Percentiles rank a stretch among this genome's conserved stretches.
These are phyloP conservation scores for Oryzias woworae DNA, from an alignment of 2,113 vertebrate species.

Conservation along the genomic window DNA sequence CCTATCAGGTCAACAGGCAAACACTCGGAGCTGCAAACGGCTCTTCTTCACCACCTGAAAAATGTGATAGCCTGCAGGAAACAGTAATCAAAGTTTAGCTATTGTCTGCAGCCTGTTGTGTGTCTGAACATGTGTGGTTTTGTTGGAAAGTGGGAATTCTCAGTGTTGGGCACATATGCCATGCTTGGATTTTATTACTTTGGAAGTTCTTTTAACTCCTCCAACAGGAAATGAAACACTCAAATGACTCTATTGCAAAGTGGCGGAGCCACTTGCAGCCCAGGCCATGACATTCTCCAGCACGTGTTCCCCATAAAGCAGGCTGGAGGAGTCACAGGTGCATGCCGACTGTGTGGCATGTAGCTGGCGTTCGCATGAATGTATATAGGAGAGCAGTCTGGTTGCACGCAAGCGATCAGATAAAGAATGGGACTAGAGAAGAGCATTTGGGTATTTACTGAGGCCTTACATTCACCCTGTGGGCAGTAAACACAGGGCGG, in stretches of 20 bases:
- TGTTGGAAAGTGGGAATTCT: conserved; percentile 33
- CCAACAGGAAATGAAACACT: conserved; percentile 82
- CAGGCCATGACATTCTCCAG: conserved; percentile 52
- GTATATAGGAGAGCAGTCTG: conserved; percentile 15
- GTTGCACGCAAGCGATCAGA: conserved; percentile 20
- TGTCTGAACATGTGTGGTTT: conserved; percentile 4
- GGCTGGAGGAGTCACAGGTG: conserved; percentile 66
- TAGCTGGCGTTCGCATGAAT: conserved; percentile 31
- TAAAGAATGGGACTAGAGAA: conserved; percentile 23
- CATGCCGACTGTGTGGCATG: conserved; percentile 38
- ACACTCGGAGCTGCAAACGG: conserved; percentile 21
- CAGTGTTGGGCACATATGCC: conserved; percentile 47
- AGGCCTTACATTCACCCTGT: conserved; percentile 37
- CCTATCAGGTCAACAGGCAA: conserved; percentile 25
- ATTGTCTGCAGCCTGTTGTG: conserved; percentile 28
- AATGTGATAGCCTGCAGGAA: conserved; percentile 36
- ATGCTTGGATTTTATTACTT: conserved; percentile 62
- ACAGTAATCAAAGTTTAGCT: conserved; percentile 47
- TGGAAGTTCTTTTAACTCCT: conserved; percentile 62
- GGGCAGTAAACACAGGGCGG: conserved; percentile 47
- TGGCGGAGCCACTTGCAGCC: conserved; percentile 51
- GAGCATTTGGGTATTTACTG: conserved; percentile 56
- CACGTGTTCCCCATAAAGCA: conserved; percentile 71
- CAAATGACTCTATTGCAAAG: conserved; percentile 58
- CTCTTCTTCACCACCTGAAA: background rate